phyloP scores from a whole-genome alignment of 2,113 vertebrate genomes.

The Macquaria australasica region DNA sequence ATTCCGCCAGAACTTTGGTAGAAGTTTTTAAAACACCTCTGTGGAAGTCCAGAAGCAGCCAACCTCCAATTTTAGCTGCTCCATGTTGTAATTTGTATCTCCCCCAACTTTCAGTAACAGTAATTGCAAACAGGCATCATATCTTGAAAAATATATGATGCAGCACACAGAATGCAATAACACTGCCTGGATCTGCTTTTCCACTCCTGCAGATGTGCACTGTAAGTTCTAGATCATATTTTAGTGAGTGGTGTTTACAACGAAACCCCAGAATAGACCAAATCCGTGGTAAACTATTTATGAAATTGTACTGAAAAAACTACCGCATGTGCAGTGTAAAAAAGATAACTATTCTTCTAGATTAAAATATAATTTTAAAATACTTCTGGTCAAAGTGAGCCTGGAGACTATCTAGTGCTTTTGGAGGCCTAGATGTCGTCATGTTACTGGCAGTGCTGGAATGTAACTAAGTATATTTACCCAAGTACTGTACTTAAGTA shows the following conservation, averaged over 20 bases:
- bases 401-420: not conserved
- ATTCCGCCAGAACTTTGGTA: constrained; percentile 1
- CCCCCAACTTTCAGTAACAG: constrained; percentile 33
- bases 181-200: constrained; percentile 42
- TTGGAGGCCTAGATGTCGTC: not conserved
- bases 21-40: constrained; percentile 43
- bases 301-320: not conserved
- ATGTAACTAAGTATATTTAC: constrained; percentile 4
- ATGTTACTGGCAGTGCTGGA: not conserved
- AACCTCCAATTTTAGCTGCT: constrained; percentile 34
- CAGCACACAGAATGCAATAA: constrained; percentile 14
- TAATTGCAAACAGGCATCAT: constrained; percentile 65
- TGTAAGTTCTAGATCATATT: constrained; percentile 34
- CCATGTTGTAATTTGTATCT: constrained; percentile 39
- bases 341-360: constrained; percentile 20
- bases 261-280: constrained; percentile 34
- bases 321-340: constrained; percentile 16
- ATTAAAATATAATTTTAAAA: constrained; percentile 38
- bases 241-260: constrained; percentile 33
- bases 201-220: constrained; percentile 48
- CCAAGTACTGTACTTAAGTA: not conserved
- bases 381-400: constrained; percentile 22
- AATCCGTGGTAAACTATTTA: constrained; percentile 21
- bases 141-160: constrained; percentile 51
- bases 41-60: constrained; percentile 52